Base-by-base conservation (phyloP, 2,888 invertebrate genomes). In the Xanthorhoe designata region DNA sequence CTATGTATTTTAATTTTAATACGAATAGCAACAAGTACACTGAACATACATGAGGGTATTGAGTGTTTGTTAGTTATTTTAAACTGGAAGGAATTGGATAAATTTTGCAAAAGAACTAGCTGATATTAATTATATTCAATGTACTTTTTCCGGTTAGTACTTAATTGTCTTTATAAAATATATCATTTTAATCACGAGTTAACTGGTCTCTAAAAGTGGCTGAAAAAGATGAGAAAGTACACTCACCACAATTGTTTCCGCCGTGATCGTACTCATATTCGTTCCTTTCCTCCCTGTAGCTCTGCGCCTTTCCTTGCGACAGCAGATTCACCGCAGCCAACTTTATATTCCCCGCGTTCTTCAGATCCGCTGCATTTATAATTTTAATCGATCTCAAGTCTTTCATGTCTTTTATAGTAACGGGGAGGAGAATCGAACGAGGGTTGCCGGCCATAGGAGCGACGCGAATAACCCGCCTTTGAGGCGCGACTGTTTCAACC, bases 321-420 rank as follows among this genome's bases (percentile, higher is more conserved):
- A 94, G 75, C 15, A 94, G 80, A 74, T 94, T 94, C 0, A 94
- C 94, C 0, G 94, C 93, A 0, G 94, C 91, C 55, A 94, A 73
- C 69, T 94, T 94, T 35, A 95, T 92, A 75, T 94, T 94, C 4
- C 94, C 90, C 7, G 94, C 91, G 70, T 94, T 91, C 83, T 94
- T 92, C 70, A 95, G 80, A 72, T 94, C 94, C 0, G 95, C 91
- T 0, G 96, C 95, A 75, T 96, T 96, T 59, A 96, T 95, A 62
- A 97, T 96, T 88, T 96, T 96, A 63, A 96, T 95, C 0, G 95
- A 95, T 74, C 95, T 95, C 63, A 96, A 94, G 80, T 96, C 96
- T 84, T 96, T 96, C 88, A 96, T 95, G 66, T 95, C 95, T 75
- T 95, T 95, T 55, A 95, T 87, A 42, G 95, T 96, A 6, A 96